Evolutionary conservation across 1,140 invertebrate genomes (phyloP), one percentile per base, ranked within the genome.

Genomic region (Camponotus vicinus): DNA sequence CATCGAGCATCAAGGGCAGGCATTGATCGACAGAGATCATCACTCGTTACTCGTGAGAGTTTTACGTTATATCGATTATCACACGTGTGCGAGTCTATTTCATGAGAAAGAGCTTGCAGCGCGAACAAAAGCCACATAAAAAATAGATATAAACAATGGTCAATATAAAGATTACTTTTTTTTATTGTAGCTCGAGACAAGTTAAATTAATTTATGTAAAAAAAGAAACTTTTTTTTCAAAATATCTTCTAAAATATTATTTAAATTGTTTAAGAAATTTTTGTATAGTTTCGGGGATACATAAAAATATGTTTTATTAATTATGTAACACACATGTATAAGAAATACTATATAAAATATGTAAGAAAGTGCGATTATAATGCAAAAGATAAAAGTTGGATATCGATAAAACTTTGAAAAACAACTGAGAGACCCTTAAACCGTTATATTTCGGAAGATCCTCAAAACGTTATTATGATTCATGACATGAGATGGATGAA

Each of bases 21-120:
- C 87, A 42, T 32, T 70, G 83, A 86, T 89, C 37, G 87, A 86
- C 87, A 40, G 57, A 76, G 83, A 89, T 88, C 83, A 52, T 79
- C 55, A 77, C 73, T 76, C 63, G 27, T 86, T 83, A 77, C 49
- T 34, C 11, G 15, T 49, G 45, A 57, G 45, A 86, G 27, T 34
- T 63, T 15, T 57, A 82, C 86, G 87, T 88, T 69, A 21, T 55
- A 37, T 80, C 42, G 75, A 55, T 40, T 67, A 42, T 67, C 21
- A 49, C 61, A 32, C n/a, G n/a, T 45, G 42, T 8, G 6, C 15
- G 34, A 15, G 18, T 40, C 45, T 32, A 32, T 34, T n/a, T 37
- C n/a, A 21, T 32, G 63, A 21, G 42, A 55, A 2, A 32, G 21
- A 32, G n/a, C 32, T 40, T 9, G 8, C 15, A 21, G n/a, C 13